phyloP scores from a whole-genome alignment of 2,888 invertebrate species.

The Girardia tigrina region DNA sequence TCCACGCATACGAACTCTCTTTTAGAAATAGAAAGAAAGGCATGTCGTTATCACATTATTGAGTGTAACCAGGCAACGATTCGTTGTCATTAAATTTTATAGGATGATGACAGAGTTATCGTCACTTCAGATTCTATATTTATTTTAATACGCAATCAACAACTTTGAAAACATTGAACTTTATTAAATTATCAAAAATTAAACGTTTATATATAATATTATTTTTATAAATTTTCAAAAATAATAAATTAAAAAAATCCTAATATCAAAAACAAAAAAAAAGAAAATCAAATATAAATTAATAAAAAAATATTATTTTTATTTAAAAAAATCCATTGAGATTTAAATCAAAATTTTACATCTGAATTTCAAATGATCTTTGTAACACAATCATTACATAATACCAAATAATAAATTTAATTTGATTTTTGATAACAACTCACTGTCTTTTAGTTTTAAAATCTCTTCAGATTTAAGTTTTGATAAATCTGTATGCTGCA shows the following conservation, averaged over 20 bases:
- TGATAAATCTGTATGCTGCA: conserved; percentile 9
- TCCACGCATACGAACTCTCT: conserved; percentile 13
- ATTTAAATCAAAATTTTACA: too few species aligned
- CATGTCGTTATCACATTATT: conserved; percentile 23
- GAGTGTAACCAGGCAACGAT: conserved; percentile 14
- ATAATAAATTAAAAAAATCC: not conserved
- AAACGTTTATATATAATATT: not conserved
- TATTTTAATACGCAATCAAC: conserved; percentile 15
- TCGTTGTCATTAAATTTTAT: conserved; percentile 23
- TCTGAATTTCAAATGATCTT: too few species aligned
- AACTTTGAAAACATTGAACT: not conserved
- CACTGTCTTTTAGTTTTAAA: not conserved
- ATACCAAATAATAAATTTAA: too few species aligned
- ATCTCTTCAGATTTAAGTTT: conserved; percentile 8
- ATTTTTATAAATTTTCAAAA: not conserved
- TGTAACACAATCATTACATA: too few species aligned
- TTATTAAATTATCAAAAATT: not conserved
- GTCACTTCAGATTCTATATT: conserved; percentile 14
- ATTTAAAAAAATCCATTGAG: too few species aligned
- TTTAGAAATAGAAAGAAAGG: not conserved
- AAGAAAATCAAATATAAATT: not conserved
- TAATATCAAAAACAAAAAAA: not conserved
- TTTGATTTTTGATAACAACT: too few species aligned
- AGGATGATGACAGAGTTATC: conserved; percentile 16
- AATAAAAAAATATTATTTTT: too few species aligned